Percentiles rank a stretch among this genome's conserved stretches.
Conservation (phyloP, 2,113 vertebrate genomes). For the Etheostoma cragini region DNA sequence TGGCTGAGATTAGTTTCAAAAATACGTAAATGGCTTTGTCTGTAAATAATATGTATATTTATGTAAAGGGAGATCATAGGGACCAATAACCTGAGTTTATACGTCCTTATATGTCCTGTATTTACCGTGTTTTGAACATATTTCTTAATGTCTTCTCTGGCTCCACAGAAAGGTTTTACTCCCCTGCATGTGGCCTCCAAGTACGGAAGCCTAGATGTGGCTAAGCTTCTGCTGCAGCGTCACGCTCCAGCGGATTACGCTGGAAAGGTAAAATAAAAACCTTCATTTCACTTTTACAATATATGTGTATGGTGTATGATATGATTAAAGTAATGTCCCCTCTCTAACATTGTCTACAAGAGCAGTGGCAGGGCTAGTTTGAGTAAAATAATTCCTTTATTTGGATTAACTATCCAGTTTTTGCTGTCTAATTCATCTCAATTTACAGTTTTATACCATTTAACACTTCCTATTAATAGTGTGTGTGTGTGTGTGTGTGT, state of each 20-base stretch:
- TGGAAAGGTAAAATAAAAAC: slow-evolving; percentile 88
- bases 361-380: slow-evolving; percentile 66
- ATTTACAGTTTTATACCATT: background rate
- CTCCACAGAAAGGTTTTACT: slow-evolving; percentile 95
- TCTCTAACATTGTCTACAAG: slow-evolving; percentile 50
- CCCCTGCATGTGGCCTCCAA: slow-evolving; percentile 96
- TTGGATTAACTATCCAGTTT: slow-evolving; percentile 52
- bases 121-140: background rate
- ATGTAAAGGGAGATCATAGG: background rate
- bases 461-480: slow-evolving; percentile 12
- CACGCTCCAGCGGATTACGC: slow-evolving; percentile 90
- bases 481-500: slow-evolving; percentile 8
- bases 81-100: background rate
- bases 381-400: slow-evolving; percentile 27
- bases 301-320: background rate
- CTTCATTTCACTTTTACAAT: background rate
- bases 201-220: slow-evolving; percentile 96
- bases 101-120: background rate
- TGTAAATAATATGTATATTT: background rate
- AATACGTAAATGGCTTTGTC: background rate
- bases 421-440: slow-evolving; percentile 29
- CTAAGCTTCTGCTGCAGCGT: slow-evolving; percentile 93
- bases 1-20: background rate
- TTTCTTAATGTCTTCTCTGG: background rate
- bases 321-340: background rate